Evolutionary conservation across 2,113 vertebrate species (phyloP).

Genomic region (Macquaria ambigua): DNA sequence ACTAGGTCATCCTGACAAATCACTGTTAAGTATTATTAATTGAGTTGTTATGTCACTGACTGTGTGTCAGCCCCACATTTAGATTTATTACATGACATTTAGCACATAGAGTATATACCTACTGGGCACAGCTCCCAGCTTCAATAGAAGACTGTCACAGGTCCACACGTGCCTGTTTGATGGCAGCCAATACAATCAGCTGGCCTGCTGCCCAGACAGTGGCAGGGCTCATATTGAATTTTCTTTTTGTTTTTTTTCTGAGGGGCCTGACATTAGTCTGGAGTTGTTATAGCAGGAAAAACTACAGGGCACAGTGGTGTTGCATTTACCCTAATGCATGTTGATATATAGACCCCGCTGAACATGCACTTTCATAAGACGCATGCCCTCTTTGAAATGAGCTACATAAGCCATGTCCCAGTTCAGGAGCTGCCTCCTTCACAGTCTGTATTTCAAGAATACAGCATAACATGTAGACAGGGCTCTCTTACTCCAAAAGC

Average conservation of each 20-base stretch:
- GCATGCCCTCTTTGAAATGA: not conserved
- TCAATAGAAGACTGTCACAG: conserved; percentile 18
- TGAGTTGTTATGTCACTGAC: conserved; percentile 8
- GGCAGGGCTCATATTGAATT: conserved; percentile 24
- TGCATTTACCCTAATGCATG: conserved; percentile 4
- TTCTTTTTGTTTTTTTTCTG: not conserved
- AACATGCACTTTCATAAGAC: not conserved
- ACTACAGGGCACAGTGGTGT: not conserved
- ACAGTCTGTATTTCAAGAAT: not conserved
- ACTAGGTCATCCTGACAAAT: conserved; percentile 53
- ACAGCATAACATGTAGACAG: not conserved
- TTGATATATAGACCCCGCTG: not conserved
- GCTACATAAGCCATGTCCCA: not conserved
- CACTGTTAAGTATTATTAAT: conserved; percentile 34
- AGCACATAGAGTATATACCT: not conserved
- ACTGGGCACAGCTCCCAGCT: conserved; percentile 18
- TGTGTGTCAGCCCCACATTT: conserved; percentile 1
- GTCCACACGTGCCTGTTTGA: conserved; percentile 30
- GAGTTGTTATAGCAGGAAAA: conserved; percentile 17
- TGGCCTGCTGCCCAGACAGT: conserved; percentile 16
- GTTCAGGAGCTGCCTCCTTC: not conserved
- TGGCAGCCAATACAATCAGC: conserved; percentile 18
- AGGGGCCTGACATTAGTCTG: conserved; percentile 9
- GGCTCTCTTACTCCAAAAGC: not conserved
- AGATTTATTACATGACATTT: conserved; percentile 30